Percentiles rank a stretch among this genome's conserved stretches.
Evolutionary conservation across 2,113 vertebrate species (phyloP).

Genomic region (Pseudolaguvia tuberculata): DNA sequence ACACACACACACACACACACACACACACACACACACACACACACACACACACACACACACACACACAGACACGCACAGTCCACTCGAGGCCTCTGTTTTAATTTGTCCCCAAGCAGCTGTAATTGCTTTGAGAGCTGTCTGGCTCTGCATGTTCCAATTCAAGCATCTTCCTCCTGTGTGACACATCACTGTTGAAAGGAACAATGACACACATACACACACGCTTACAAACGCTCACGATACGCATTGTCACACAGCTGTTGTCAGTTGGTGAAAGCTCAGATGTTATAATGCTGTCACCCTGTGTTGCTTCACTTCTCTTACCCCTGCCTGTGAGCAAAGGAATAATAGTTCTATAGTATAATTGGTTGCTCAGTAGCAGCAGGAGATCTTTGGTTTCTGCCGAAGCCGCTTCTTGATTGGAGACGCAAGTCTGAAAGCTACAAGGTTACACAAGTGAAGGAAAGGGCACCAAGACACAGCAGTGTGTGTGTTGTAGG

Average conservation of each 20-base stretch:
- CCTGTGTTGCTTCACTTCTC: conserved; percentile 28
- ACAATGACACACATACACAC: conserved; percentile 44
- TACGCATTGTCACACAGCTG: conserved; percentile 60
- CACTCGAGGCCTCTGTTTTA: conserved; percentile 71
- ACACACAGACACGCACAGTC: conserved; percentile 57
- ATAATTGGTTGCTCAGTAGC: conserved; percentile 46
- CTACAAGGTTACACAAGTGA: conserved; percentile 52
- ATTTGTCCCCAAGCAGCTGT: conserved; percentile 75
- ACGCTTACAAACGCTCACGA: conserved; percentile 16
- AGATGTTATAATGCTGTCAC: conserved; percentile 55
- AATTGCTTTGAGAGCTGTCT: conserved; percentile 72
- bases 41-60: too few relatives aligned
- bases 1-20: conserved; percentile 45
- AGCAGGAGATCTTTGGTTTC: conserved; percentile 55
- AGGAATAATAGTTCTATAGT: conserved; percentile 38
- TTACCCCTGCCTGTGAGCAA: conserved; percentile 23
- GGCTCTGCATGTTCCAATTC: conserved; percentile 60
- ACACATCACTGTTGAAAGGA: conserved; percentile 53
- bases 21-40: conserved; percentile 45
- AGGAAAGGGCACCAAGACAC: conserved; percentile 59
- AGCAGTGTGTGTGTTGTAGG: conserved; percentile 47
- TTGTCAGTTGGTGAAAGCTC: conserved; percentile 56
- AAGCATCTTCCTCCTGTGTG: conserved; percentile 15
- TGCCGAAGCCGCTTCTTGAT: conserved; percentile 54
- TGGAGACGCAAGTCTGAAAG: conserved; percentile 52